Base-by-base conservation (phyloP, 2,113 vertebrate genomes). In the Pachypanchax playfairii region DNA sequence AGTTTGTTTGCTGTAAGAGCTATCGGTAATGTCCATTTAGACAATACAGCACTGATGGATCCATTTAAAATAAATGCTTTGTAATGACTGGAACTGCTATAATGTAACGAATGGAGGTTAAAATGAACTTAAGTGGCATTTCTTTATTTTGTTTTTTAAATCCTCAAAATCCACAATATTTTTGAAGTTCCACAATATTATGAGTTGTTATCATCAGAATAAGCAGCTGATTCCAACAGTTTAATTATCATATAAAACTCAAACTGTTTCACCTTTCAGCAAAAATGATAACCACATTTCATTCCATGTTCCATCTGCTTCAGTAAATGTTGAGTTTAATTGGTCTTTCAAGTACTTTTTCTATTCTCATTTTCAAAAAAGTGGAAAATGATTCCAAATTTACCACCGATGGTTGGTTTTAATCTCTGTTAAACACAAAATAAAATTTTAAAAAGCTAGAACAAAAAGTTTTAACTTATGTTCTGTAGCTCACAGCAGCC, bases 1-100 rank as follows among this genome's bases (percentile, higher is more conserved):
- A 44, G 68, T 59, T 67, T 56, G 55, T 50, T 77, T 84, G 61
- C 64, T 70, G 43, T 65, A 60, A 56, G 60, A 72, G 74, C 75
- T 12, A 75, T 71, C 48, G 35, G 53, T 68, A 48, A 67, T 50
- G 36, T 63, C 59, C 63, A 78, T 79, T 49, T 73, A 31, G 46
- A 28, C 31, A 73, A 60, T 28, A 68, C 56, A 68, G 63, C 53
- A 52, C 60, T 78, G 57, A 83, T 79, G 67, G 43, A 72, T 44
- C 54, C 47, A 66, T 68, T 53, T 21, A 77, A 66, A 65, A 70
- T 11, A 58, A 24, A 46, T 52, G 42, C 21, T 57, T 25, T 29
- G 49, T 42, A 17, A 39, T 54, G 54, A 58, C 28, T 46, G 57
- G 11, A 10, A 33, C 29, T 8, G 21, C 5, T 14, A 29, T 24